A percentile compares a stretch with the other conserved stretches of the same genome.
Evolutionary conservation across 2,797 vertebrate species (phyloP).

Genomic region (Zenarchopterus dispar): DNA sequence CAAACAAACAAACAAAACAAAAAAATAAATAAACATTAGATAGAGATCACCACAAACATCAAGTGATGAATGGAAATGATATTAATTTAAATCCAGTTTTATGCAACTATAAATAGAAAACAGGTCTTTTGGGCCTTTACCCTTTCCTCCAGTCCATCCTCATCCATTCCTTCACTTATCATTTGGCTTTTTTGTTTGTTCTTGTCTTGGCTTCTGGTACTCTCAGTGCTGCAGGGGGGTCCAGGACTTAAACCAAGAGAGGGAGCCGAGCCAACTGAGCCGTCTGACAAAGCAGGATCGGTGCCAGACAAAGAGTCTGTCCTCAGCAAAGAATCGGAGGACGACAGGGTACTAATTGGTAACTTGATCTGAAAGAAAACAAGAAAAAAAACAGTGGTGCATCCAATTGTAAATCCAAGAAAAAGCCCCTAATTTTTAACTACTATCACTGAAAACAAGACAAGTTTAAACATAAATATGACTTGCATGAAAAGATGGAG

Average conservation of each 20-base stretch:
- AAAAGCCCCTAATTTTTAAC: not conserved
- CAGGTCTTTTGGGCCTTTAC: slow-evolving; percentile 39
- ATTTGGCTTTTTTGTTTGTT: slow-evolving; percentile 88
- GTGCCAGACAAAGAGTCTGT: slow-evolving; percentile 85
- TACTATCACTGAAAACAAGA: not conserved
- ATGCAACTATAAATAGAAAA: not conserved
- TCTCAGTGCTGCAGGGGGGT: slow-evolving; percentile 84
- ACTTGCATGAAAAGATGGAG: not conserved
- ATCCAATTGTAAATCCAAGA: not conserved
- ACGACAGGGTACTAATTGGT: slow-evolving; percentile 80
- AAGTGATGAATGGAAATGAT: not conserved
- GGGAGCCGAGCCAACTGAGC: slow-evolving; percentile 85
- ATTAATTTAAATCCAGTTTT: not conserved
- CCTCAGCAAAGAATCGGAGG: slow-evolving; percentile 82
- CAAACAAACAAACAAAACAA: not conserved
- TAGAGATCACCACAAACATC: not conserved
- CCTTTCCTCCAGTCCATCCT: slow-evolving; percentile 79
- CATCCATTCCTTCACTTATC: slow-evolving; percentile 75
- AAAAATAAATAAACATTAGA: slow-evolving; percentile 7
- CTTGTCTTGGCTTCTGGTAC: slow-evolving; percentile 88
- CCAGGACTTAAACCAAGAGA: slow-evolving; percentile 83
- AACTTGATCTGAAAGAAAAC: slow-evolving; percentile 79
- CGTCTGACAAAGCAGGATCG: slow-evolving; percentile 84
- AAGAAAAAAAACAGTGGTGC: slow-evolving; percentile 3
- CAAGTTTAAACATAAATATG: not conserved